phyloP scores from a whole-genome alignment of 2,888 invertebrate genomes.

The Drosophila parthenogenetica region DNA sequence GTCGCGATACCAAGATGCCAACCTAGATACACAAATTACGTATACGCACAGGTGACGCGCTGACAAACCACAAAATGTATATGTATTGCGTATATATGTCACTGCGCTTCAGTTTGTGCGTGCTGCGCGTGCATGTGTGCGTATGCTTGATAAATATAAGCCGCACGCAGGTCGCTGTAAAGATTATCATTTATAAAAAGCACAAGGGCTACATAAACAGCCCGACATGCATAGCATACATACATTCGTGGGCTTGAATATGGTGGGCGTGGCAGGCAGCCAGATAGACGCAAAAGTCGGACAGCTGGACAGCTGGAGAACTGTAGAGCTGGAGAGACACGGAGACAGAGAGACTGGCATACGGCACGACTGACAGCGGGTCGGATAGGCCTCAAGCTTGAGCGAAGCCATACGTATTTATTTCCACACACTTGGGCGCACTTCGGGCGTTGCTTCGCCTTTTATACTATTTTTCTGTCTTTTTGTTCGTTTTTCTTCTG shows the following conservation, averaged over 20 bases:
- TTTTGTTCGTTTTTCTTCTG: conserved; percentile 31
- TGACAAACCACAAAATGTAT: conserved; percentile 22
- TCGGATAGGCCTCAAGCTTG: conserved; percentile 34
- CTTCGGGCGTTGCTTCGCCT: conserved; percentile 34
- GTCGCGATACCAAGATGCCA: conserved; percentile 24
- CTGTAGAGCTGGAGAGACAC: not conserved
- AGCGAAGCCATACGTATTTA: conserved; percentile 57
- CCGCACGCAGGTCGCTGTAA: conserved; percentile 51
- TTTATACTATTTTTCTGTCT: conserved; percentile 2
- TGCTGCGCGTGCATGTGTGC: conserved; percentile 15
- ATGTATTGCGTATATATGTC: conserved; percentile 29
- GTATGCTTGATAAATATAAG: conserved; percentile 64
- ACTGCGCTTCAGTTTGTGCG: conserved; percentile 31
- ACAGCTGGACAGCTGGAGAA: conserved; percentile 2
- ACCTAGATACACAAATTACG: conserved; percentile 57
- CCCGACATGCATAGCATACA: conserved; percentile 16
- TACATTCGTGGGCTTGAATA: not conserved
- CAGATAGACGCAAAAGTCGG: conserved; percentile 4
- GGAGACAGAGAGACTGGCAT: not conserved
- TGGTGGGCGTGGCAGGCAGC: not conserved
- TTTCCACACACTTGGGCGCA: conserved; percentile 52
- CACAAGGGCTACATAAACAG: conserved; percentile 45
- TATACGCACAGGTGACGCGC: conserved; percentile 51
- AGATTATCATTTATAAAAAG: conserved; percentile 70
- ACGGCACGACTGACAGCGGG: not conserved